phyloP scores from a whole-genome alignment of 2,888 invertebrate species.

The Spodoptera littoralis region DNA sequence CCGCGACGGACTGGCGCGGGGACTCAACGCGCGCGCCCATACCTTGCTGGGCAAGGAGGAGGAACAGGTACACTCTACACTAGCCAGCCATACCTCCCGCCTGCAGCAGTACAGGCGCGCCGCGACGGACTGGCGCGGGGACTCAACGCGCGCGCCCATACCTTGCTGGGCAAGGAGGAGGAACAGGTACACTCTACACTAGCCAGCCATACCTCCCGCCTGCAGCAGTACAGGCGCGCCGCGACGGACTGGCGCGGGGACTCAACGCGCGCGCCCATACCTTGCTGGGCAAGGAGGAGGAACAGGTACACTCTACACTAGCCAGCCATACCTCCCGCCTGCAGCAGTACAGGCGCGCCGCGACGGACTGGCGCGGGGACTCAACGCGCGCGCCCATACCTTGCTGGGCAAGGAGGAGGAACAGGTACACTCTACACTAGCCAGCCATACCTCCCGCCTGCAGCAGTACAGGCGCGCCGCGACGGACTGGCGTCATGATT shows the following conservation, averaged over 20 bases:
- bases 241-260: constrained; percentile 88
- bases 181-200: constrained; percentile 68
- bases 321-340: no score
- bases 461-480: constrained; percentile 90
- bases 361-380: constrained; percentile 88
- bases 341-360: constrained; percentile 90
- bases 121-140: constrained; percentile 88
- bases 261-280: constrained; percentile 57
- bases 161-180: constrained; percentile 42
- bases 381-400: constrained; percentile 53
- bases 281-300: constrained; percentile 41
- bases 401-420: constrained; percentile 42
- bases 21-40: constrained; percentile 61
- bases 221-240: constrained; percentile 91
- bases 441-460: no score
- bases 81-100: no score
- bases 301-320: constrained; percentile 69
- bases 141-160: constrained; percentile 56
- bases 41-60: constrained; percentile 42
- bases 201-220: no score
- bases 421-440: constrained; percentile 69
- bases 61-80: constrained; percentile 67
- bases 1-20: constrained; percentile 88
- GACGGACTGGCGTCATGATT: constrained; percentile 89
- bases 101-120: no score